phyloP scores from a whole-genome alignment of 2,888 invertebrate species.

The Quadroppia sp. region DNA sequence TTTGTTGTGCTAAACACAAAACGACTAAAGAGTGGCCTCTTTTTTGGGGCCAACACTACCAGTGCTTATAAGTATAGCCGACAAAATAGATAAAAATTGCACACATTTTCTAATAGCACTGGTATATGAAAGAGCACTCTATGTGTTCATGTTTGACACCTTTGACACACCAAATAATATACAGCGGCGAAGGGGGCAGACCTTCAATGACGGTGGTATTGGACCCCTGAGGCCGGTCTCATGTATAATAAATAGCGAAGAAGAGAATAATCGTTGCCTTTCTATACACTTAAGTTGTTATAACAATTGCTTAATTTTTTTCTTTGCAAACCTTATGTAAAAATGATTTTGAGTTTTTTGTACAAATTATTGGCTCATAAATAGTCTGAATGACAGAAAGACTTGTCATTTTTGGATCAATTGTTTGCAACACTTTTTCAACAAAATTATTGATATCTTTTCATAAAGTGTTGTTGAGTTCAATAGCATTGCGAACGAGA shows the following conservation, averaged over 20 bases:
- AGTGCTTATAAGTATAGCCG: background rate
- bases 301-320: background rate
- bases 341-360: background rate
- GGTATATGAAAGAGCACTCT: background rate
- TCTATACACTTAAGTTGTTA: background rate
- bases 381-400: background rate
- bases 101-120: slow-evolving; percentile 7
- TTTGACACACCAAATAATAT: slow-evolving; percentile 29
- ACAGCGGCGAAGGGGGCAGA: background rate
- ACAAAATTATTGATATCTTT: background rate
- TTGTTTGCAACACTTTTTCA: background rate
- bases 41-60: background rate
- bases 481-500: background rate
- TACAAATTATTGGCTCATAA: background rate
- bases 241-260: slow-evolving; percentile 9
- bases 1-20: background rate
- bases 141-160: slow-evolving; percentile 29
- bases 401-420: background rate
- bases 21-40: background rate
- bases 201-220: slow-evolving; percentile 10
- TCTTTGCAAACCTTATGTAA: background rate
- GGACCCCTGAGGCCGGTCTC: slow-evolving; percentile 7
- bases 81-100: background rate
- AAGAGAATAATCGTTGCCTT: background rate
- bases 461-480: background rate